Percentiles rank a stretch among this genome's conserved stretches.
These are phyloP conservation scores for Amiota minor DNA, from an alignment of 2,888 invertebrate species.

Conservation along the genomic window DNA sequence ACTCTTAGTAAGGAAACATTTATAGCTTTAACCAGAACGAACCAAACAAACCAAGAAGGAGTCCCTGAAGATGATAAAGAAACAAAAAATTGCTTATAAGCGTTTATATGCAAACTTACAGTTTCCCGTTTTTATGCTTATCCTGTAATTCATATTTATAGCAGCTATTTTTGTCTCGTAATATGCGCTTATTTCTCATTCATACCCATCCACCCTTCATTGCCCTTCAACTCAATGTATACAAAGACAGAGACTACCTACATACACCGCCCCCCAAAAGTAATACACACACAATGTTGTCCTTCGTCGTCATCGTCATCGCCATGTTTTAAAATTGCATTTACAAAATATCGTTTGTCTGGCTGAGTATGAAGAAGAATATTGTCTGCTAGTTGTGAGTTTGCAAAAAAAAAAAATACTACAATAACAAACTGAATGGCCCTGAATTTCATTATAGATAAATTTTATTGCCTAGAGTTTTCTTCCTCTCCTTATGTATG, in stretches of 20 bases:
- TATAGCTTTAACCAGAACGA: not conserved
- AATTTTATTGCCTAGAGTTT: conserved; percentile 55
- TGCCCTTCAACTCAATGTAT: too few relatives aligned
- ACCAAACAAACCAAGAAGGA: not conserved
- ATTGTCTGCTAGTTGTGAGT: conserved; percentile 18
- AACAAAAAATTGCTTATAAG: conserved; percentile 3
- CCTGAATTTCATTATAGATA: conserved; percentile 61
- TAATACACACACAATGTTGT: too few relatives aligned
- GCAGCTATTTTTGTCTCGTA: conserved; percentile 60
- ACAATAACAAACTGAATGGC: not conserved
- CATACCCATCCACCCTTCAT: not conserved
- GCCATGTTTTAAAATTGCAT: conserved; percentile 60
- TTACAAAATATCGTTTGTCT: conserved; percentile 39
- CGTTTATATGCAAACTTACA: conserved; percentile 53
- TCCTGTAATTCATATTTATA: conserved; percentile 72
- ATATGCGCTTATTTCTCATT: conserved; percentile 30
- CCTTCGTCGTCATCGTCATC: conserved; percentile 23
- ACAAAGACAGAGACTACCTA: too few relatives aligned
- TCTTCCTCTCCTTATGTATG: not conserved
- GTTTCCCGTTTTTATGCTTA: conserved; percentile 72
- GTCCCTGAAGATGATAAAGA: not conserved
- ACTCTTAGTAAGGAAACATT: conserved; percentile 19
- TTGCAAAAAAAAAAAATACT: conserved; percentile 3
- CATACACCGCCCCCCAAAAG: too few relatives aligned
- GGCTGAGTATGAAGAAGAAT: conserved; percentile 8